These are phyloP conservation scores for Drosophila prostipennis DNA, from an alignment of 2,888 invertebrate species.

Conservation along the genomic window DNA sequence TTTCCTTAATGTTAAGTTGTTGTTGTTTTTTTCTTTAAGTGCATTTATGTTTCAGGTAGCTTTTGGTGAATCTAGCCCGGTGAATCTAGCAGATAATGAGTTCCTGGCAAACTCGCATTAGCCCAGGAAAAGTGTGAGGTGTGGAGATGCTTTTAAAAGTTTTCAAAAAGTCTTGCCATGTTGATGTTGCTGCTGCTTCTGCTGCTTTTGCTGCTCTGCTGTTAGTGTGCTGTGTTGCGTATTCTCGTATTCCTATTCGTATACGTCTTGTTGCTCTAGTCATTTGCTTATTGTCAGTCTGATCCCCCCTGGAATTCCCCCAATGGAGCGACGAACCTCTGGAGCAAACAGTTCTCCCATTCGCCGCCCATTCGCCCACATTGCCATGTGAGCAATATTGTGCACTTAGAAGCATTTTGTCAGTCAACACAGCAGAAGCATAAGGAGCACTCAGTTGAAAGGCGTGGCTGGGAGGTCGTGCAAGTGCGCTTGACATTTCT, in stretches of 20 bases:
- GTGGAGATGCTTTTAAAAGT: slow-evolving; percentile 23
- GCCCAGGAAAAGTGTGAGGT: slow-evolving; percentile 14
- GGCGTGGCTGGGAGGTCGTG: slow-evolving; percentile 10
- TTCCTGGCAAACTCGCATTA: slow-evolving; percentile 21
- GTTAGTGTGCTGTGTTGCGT: slow-evolving; percentile 16
- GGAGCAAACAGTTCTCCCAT: background rate
- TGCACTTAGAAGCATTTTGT: slow-evolving; percentile 65
- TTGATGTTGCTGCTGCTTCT: background rate
- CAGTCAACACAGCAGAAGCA: slow-evolving; percentile 36
- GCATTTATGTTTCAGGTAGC: slow-evolving; percentile 3
- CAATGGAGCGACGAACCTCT: too few relatives aligned
- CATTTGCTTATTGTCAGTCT: slow-evolving; percentile 38
- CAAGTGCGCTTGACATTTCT: slow-evolving; percentile 49
- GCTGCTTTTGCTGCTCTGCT: background rate
- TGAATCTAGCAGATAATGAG: slow-evolving; percentile 14
- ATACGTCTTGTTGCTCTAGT: slow-evolving; percentile 34
- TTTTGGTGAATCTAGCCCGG: slow-evolving; percentile 4
- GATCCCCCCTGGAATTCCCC: background rate
- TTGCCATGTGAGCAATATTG: slow-evolving; percentile 52
- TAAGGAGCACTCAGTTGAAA: slow-evolving; percentile 21
- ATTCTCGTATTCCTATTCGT: slow-evolving; percentile 16
- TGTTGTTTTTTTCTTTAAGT: background rate
- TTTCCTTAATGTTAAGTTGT: too few relatives aligned
- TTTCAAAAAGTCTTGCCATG: slow-evolving; percentile 9
- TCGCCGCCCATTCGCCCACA: slow-evolving; percentile 13